phyloP scores from a whole-genome alignment of 2,113 vertebrate species.

The Erythrocercus mccallii region DNA sequence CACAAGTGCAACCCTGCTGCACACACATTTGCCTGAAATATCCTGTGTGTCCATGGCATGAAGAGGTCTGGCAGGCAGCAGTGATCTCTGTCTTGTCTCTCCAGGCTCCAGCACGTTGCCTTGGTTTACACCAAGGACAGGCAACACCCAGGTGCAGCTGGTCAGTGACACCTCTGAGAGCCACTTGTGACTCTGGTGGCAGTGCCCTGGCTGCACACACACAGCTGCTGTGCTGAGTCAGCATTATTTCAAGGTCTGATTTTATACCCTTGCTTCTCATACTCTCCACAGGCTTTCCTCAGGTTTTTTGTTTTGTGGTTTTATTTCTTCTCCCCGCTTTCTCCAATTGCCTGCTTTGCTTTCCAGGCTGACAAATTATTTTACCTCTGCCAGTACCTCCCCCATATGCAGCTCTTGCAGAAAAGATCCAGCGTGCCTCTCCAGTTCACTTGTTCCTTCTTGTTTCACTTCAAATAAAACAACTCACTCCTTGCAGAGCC shows the following conservation, averaged over 20 bases:
- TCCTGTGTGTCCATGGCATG: fast-evolving
- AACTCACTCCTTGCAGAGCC: not conserved
- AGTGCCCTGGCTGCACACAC: fast-evolving
- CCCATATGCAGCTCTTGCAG: fast-evolving
- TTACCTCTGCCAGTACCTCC: not conserved
- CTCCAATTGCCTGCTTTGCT: not conserved
- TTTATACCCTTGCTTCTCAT: conserved; percentile 23
- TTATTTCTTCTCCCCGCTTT: fast-evolving
- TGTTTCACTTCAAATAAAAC: not conserved
- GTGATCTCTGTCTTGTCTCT: not conserved
- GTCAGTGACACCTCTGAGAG: not conserved
- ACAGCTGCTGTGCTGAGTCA: not conserved
- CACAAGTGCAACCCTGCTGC: not conserved
- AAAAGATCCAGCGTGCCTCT: not conserved
- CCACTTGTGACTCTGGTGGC: fast-evolving
- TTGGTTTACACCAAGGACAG: not conserved
- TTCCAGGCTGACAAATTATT: not conserved
- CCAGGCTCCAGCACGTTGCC: not conserved
- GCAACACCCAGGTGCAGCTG: fast-evolving
- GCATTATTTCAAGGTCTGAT: not conserved
- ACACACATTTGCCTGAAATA: not conserved
- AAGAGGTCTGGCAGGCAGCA: not conserved
- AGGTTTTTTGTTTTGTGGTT: not conserved
- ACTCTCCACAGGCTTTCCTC: conserved; percentile 1
- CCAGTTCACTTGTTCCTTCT: not conserved